Evolutionary conservation across 2,888 invertebrate genomes (phyloP), one percentile per base, ranked within the genome.

Genomic region (Isoperla grammatica): DNA sequence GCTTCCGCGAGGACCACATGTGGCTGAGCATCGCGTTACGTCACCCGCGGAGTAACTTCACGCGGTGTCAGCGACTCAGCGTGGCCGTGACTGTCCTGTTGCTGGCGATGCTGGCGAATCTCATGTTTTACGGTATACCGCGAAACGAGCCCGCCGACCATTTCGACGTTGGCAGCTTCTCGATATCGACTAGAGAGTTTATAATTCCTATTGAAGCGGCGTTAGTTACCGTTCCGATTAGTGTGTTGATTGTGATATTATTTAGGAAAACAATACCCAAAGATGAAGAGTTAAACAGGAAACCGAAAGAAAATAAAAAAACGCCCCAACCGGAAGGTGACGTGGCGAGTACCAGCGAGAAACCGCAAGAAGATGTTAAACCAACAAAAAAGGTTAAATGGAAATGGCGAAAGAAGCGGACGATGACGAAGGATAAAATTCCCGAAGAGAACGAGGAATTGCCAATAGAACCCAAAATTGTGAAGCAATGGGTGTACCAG

Each of bases 1-100:
- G 39, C 23, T 39, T 60, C 20, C 43, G 37, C 9, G 60, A 60
- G 13, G n/a, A 22, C 13, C 60, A 60, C 37, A 20, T 60, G 6
- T 60, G 60, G 60, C 6, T 22, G 11, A 48, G 50, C 17, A 49
- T 60, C 11, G 40, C 46, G 11, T n/a, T 37, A 42, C 23, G 55
- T 11, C 59, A 59, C 15, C 59, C 50, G 3, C 20, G 59, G 4
- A 59, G 56, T n/a, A 37, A 11, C 6, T 56, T 19, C 43, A 55
- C 59, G 4, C 39, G 59, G 15, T 17, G 15, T 11, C 43, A 59
- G n/a, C 23, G 59, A 5, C 2, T 56, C 12, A 35, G 19, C n/a
- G 40, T 56, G 9, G 17, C 22, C 2, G 35, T 42, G 15, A 15
- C 11, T 17, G 9, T 43, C 17, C 37, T 45, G 13, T 19, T 56